These are phyloP conservation scores for Cynopterus brachyotis DNA, from an alignment of 2,113 vertebrate species.

Conservation along the genomic window DNA sequence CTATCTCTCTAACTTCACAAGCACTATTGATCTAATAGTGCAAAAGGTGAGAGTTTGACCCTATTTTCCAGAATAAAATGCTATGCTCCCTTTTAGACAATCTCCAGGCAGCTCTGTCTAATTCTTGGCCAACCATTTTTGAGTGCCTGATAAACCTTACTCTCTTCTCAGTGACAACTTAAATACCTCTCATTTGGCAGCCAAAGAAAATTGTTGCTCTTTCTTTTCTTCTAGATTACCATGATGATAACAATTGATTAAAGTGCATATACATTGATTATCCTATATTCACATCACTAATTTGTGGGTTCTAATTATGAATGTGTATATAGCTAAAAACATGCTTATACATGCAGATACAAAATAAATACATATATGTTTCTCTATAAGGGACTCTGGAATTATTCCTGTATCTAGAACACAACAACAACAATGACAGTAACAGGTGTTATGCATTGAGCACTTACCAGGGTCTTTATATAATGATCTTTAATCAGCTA, in stretches of 20 bases:
- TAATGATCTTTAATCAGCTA: constrained; percentile 11
- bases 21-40: constrained; percentile 44
- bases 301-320: constrained; percentile 27
- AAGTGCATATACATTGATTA: neutral
- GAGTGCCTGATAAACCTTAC: neutral
- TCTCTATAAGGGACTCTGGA: neutral
- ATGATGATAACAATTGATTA: constrained; percentile 41
- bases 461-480: neutral
- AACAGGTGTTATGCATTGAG: neutral
- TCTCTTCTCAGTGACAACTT: neutral
- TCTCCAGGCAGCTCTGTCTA: constrained; percentile 25
- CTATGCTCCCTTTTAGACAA: neutral
- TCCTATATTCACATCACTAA: constrained; percentile 22
- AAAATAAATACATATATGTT: neutral
- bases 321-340: neutral
- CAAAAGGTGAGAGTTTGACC: constrained; percentile 27
- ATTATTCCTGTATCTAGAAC: neutral
- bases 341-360: neutral
- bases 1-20: constrained; percentile 62
- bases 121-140: constrained; percentile 6
- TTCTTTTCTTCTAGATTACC: constrained; percentile 44
- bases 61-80: constrained; percentile 48
- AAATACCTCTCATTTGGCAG: constrained; percentile 12
- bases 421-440: neutral
- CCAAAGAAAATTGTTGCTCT: constrained; percentile 46